Evolutionary conservation across 2,113 vertebrate genomes (phyloP).

Genomic region (Gymnocephalus cernua): DNA sequence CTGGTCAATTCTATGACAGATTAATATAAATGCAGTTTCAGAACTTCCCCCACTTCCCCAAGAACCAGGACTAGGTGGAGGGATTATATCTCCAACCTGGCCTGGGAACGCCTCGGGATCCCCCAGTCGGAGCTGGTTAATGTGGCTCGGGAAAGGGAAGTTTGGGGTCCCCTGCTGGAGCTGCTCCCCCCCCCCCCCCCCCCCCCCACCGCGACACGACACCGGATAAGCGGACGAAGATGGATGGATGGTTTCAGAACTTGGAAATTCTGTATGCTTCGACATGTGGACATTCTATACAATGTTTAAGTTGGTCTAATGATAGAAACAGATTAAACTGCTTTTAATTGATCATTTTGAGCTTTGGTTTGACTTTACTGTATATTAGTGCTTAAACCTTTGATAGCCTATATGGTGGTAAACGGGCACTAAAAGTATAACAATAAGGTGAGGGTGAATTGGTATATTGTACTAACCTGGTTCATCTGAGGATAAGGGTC

Average conservation of each 20-base stretch:
- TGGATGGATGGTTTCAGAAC: neutral
- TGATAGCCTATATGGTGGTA: neutral
- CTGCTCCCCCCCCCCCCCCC: too few relatives aligned
- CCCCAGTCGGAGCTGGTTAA: too few relatives aligned
- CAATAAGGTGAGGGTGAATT: neutral
- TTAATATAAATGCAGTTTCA: neutral
- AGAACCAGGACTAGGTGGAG: too few relatives aligned
- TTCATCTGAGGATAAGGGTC: accelerated
- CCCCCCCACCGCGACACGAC: too few relatives aligned
- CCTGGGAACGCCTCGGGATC: too few relatives aligned
- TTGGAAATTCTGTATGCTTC: neutral
- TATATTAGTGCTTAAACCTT: neutral
- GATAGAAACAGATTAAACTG: neutral
- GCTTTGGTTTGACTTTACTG: neutral
- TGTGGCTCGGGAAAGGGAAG: too few relatives aligned
- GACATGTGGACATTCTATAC: neutral
- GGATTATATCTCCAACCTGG: too few relatives aligned
- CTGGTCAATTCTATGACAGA: neutral
- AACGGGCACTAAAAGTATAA: neutral
- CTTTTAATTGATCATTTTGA: neutral
- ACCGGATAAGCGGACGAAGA: too few relatives aligned
- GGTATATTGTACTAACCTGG: conserved; percentile 46
- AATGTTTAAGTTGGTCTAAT: neutral
- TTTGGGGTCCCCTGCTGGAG: too few relatives aligned
- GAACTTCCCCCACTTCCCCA: too few relatives aligned